A percentile compares a stretch with the other conserved stretches of the same genome.
These are phyloP conservation scores for Lamproptera curius DNA, from an alignment of 2,888 invertebrate genomes.

Conservation along the genomic window DNA sequence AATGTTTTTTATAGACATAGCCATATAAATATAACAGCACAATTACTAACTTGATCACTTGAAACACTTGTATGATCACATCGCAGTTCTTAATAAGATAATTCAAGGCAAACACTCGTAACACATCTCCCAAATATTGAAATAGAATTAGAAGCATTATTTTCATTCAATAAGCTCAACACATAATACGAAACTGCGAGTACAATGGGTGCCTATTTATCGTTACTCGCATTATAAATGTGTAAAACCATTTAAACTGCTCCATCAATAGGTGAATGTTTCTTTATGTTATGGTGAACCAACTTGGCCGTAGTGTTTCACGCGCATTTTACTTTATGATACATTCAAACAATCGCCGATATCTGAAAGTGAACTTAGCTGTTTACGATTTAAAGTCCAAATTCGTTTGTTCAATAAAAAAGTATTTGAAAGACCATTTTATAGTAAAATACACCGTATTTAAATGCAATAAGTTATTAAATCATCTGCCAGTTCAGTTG, in stretches of 20 bases:
- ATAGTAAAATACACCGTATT: too few relatives aligned
- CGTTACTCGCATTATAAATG: constrained; percentile 75
- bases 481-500: too few relatives aligned
- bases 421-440: too few relatives aligned
- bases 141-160: constrained; percentile 72
- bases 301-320: constrained; percentile 74
- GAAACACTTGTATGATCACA: too few relatives aligned
- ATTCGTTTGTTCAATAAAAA: too few relatives aligned
- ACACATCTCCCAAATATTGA: constrained; percentile 61
- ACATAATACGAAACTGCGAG: constrained; percentile 56
- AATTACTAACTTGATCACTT: too few relatives aligned
- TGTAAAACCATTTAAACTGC: constrained; percentile 77
- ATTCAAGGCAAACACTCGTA: constrained; percentile 40
- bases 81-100: constrained; percentile 25
- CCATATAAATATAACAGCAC: too few relatives aligned
- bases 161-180: constrained; percentile 68
- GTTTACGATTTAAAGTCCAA: constrained; percentile 18
- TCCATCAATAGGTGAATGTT: constrained; percentile 73
- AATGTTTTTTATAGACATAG: too few relatives aligned
- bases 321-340: constrained; percentile 63
- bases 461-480: too few relatives aligned
- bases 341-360: neutral
- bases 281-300: constrained; percentile 74
- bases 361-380: constrained; percentile 27
- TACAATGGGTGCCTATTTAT: constrained; percentile 70